Evolutionary conservation across 2,797 vertebrate genomes (phyloP), one percentile per base, ranked within the genome.

Genomic region (Poecilia gillii): DNA sequence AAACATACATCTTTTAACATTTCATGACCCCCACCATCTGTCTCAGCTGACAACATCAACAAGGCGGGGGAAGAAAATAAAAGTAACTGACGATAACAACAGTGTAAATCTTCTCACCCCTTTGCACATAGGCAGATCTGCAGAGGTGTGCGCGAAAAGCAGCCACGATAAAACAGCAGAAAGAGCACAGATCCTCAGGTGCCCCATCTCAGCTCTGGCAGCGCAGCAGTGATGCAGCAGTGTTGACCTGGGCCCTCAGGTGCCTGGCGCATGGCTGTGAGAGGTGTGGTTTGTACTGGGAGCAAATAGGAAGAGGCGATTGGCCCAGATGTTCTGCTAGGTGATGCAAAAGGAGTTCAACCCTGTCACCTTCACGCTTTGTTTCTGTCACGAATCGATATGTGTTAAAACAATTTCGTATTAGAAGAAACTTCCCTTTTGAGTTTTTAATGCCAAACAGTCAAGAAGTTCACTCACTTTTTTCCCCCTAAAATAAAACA

Each of bases 121-220:
- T 91, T 95, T 96, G 83, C 96, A 96, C 86, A 95, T 92, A 55
- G 96, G 96, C 76, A 97, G 73, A 39, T 97, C 95, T 25, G 93
- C 88, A 39, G 85, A 76, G 7, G 83, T 57, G 4, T 43, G 84
- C 4, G 81, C 76, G 0, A 92, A 62, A 68, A 95, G 80, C 41
- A 94, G 79, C 89, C 85, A 82, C 25, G 93, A 77, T 1, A 89
- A 16, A 41, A 92, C 31, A 43, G 55, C 33, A 39, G 59, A 70
- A 47, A 9, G 64, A 64, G 62, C 12, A 20, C 23, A 8, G 76
- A 3, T 80, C 0, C 7, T 11, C 51, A 7, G 73, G 68, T 75
- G 82, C 11, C 80, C 80, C 94, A 93, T 93, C 71, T 66, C 90
- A 31, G 76, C 86, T 59, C 74, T 66, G 81, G 82, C 76, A 51